Percentiles rank a stretch among this genome's conserved stretches.
phyloP scores from a whole-genome alignment of 2,113 vertebrate species.

The Ameiurus melas region DNA sequence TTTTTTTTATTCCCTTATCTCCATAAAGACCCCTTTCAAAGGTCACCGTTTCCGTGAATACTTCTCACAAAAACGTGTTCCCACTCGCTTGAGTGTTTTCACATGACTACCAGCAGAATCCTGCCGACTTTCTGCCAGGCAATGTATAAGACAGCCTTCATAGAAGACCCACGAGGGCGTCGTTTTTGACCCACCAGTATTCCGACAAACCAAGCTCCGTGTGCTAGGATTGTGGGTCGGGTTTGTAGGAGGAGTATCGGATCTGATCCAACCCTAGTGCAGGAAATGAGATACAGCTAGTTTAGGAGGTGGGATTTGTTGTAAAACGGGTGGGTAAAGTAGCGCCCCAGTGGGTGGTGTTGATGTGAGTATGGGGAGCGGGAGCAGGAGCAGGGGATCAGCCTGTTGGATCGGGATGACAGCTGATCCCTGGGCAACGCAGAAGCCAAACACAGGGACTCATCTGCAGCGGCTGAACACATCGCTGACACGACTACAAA shows the following conservation, averaged over 20 bases:
- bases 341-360: conserved; percentile 48
- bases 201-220: neutral
- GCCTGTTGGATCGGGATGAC: conserved; percentile 63
- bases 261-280: neutral
- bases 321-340: neutral
- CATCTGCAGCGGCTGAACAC: conserved; percentile 7
- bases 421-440: conserved; percentile 64
- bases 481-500: neutral
- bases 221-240: neutral
- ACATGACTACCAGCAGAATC: neutral
- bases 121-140: conserved; percentile 68
- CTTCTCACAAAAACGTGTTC: neutral
- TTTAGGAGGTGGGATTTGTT: neutral
- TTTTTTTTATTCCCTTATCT: neutral
- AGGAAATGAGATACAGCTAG: too few relatives aligned
- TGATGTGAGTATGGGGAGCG: conserved; percentile 65
- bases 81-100: neutral
- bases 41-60: neutral
- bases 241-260: neutral
- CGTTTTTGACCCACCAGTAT: neutral
- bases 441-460: conserved; percentile 26
- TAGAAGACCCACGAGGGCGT: conserved; percentile 9
- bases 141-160: conserved; percentile 51
- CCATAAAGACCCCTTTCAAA: neutral
- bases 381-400: conserved; percentile 41